Conservation (phyloP, 2,113 vertebrate species). For the Ifrita kowaldi region DNA sequence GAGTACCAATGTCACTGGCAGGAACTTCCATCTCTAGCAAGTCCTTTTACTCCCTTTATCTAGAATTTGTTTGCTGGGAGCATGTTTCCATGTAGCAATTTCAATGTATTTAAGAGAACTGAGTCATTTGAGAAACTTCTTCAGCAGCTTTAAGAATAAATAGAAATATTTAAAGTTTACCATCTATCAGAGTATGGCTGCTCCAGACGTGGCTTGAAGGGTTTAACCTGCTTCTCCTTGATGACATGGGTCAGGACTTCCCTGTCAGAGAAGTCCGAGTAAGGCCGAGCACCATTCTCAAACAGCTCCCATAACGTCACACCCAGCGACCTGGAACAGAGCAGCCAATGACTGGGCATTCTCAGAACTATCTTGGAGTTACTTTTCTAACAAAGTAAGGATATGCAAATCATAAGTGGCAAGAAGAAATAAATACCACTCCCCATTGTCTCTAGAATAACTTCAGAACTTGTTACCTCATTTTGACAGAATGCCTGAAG, state of each 20-base stretch:
- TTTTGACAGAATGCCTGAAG: not conserved
- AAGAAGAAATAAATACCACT: not conserved
- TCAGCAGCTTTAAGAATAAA: not conserved
- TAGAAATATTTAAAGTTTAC: constrained; percentile 69
- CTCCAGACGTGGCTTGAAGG: constrained; percentile 85
- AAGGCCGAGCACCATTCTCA: constrained; percentile 83
- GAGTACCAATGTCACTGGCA: not conserved
- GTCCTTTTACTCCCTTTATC: not conserved
- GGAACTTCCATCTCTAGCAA: not conserved
- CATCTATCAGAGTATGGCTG: constrained; percentile 85
- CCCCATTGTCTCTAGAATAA: not conserved
- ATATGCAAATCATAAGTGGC: not conserved
- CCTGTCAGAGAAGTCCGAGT: constrained; percentile 81
- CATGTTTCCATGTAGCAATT: not conserved
- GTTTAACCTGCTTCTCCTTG: constrained; percentile 82
- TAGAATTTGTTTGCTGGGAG: not conserved
- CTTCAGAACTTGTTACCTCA: not conserved
- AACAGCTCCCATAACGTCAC: constrained; percentile 95
- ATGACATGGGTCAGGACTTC: constrained; percentile 82
- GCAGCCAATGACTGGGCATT: not conserved
- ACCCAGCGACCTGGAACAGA: constrained; percentile 84
- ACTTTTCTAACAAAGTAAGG: not conserved
- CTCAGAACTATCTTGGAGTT: not conserved
- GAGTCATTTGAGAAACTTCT: not conserved
- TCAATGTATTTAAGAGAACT: not conserved